Conservation (phyloP, 2,888 invertebrate species). For the Lucinisca nassula region DNA sequence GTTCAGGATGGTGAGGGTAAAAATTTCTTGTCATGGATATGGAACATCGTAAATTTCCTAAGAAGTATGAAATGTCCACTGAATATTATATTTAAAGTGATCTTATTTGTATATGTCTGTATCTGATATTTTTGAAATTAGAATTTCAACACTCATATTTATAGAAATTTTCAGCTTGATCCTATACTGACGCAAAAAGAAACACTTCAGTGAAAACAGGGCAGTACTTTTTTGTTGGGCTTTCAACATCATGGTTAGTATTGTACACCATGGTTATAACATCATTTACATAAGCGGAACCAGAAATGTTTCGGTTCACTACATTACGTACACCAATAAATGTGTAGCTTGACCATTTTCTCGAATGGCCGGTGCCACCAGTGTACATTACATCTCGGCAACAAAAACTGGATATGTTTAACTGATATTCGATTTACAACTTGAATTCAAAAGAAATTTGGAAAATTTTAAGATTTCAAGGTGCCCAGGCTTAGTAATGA, state of each 20-base stretch:
- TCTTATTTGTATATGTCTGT: too few species aligned
- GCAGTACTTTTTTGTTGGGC: neutral
- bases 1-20: too few species aligned
- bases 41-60: too few species aligned
- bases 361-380: neutral
- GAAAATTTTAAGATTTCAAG: neutral
- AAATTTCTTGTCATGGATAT: too few species aligned
- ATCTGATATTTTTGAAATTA: too few species aligned
- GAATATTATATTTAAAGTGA: too few species aligned
- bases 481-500: constrained; percentile 1
- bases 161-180: too few species aligned
- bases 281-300: neutral
- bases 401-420: neutral
- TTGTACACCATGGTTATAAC: neutral
- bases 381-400: neutral
- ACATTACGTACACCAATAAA: neutral
- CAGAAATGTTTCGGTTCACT: neutral
- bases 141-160: too few species aligned
- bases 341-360: neutral
- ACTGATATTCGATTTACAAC: neutral
- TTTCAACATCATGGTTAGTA: neutral
- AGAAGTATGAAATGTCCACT: too few species aligned
- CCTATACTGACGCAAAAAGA: too few species aligned
- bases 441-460: neutral
- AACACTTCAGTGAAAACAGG: neutral